Evolutionary conservation across 2,797 vertebrate genomes (phyloP), one percentile per base, ranked within the genome.

Genomic region (Harpagifer antarcticus): DNA sequence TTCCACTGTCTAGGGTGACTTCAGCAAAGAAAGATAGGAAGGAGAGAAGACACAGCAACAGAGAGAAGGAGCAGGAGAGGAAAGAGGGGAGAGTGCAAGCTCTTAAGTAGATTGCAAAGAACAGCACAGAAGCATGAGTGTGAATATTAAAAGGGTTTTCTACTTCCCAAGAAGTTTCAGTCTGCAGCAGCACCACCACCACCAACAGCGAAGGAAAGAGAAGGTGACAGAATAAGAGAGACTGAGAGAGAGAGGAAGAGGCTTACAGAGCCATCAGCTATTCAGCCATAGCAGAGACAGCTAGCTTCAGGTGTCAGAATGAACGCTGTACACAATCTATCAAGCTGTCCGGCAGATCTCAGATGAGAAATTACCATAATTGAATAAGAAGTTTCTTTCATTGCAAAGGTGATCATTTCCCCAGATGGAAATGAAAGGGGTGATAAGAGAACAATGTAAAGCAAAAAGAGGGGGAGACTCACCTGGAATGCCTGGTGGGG

Each of bases 401-500:
- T 70, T 49, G 73, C 31, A 53, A 60, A 64, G 27, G 60, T 15
- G 62, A 60, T 70, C 59, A 52, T 86, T 87, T 74, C 74, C 56
- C 37, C 8, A 52, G 23, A n/a, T 60, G 70, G 47, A 71, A 61
- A 74, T 31, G 4, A 52, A 59, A 70, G 8, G 44, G 33, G 43
- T 60, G 56, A 70, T 15, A 66, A 1, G 43, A 52, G 43, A 72
- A 37, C 54, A 69, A 70, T 62, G 68, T 49, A 58, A 76, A 78
- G 49, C 13, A 60, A 49, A 60, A 49, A 65, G 43, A 47, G 70
- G 56, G 23, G 14, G 33, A 17, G 64, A 92, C 96, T 96, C 95
- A 99, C 98, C 96, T 96, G 97, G 97, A 89, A 99, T 96, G 90
- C 97, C 97, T 58, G 97, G 97, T 17, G 97, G 98, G 73, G 97